Conservation (phyloP, 2,888 invertebrate species). For the Epistrophella euchroma region DNA sequence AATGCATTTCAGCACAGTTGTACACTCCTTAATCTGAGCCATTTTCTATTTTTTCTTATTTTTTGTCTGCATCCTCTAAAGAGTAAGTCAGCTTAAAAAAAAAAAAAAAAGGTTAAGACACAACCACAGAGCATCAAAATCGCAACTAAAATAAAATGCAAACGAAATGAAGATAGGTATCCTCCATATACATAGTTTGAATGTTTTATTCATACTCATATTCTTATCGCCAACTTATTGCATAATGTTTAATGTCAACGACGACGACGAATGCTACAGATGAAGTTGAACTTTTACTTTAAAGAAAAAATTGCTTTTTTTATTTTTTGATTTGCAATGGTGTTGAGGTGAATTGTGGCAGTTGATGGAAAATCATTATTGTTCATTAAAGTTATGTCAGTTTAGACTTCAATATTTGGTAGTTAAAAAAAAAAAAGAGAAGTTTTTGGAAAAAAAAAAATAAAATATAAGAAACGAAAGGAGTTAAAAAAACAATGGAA, state of each 20-base stretch:
- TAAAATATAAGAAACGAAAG: too few species aligned
- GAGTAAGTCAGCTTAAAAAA: slow-evolving; percentile 24
- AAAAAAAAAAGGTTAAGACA: slow-evolving; percentile 23
- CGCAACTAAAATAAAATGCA: slow-evolving; percentile 16
- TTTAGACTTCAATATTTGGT: background rate
- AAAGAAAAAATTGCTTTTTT: background rate
- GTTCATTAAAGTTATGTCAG: background rate
- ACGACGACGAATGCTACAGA: slow-evolving; percentile 48
- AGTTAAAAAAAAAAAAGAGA: too few species aligned
- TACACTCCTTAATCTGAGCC: slow-evolving; percentile 12
- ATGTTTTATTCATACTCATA: slow-evolving; percentile 60
- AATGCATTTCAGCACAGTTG: slow-evolving; percentile 17
- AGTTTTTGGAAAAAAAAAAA: too few species aligned
- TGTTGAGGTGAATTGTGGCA: background rate
- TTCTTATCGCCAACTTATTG: slow-evolving; percentile 65
- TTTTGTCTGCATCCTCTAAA: slow-evolving; percentile 5
- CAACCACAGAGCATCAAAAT: slow-evolving; percentile 17
- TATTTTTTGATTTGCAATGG: background rate
- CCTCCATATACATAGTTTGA: slow-evolving; percentile 23
- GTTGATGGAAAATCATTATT: slow-evolving; percentile 2
- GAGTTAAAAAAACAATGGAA: too few species aligned
- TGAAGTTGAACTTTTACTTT: slow-evolving; percentile 58
- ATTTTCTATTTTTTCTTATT: slow-evolving; percentile 7
- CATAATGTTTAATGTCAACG: slow-evolving; percentile 71
- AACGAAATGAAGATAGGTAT: slow-evolving; percentile 11